Conservation (phyloP, 2,888 invertebrate species). For the Erebia epiphron region DNA sequence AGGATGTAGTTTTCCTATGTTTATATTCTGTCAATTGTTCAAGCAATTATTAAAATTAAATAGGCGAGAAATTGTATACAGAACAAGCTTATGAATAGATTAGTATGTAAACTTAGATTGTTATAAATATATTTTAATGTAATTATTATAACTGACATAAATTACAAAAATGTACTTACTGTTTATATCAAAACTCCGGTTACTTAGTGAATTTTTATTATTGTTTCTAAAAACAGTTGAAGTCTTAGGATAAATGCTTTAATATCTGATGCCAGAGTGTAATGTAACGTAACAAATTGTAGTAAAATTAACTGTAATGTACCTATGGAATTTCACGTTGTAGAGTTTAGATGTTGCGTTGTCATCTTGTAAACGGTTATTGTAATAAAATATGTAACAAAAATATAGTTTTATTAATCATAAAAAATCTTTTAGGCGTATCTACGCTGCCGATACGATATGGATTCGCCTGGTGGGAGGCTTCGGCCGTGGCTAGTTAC, state of each 20-base stretch:
- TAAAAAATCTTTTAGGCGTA: not conserved
- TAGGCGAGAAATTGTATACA: conserved; percentile 42
- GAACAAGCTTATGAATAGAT: conserved; percentile 53
- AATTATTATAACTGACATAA: conserved; percentile 27
- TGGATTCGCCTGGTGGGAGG: not conserved
- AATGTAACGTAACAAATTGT: conserved; percentile 11
- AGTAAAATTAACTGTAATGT: conserved; percentile 55
- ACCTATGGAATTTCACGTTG: conserved; percentile 46
- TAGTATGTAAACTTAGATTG: conserved; percentile 30
- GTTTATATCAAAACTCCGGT: conserved; percentile 68
- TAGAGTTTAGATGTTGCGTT: conserved; percentile 61
- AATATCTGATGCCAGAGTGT: conserved; percentile 16
- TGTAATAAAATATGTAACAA: conserved; percentile 59
- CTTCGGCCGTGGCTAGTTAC: not conserved
- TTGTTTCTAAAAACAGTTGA: not conserved
- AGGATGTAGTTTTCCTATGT: conserved; percentile 26
- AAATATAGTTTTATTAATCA: conserved; percentile 20
- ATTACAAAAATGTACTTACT: conserved; percentile 29
- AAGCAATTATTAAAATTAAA: conserved; percentile 30
- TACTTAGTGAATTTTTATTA: conserved; percentile 17
- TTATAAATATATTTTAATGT: conserved; percentile 15
- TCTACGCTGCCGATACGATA: too few relatives aligned
- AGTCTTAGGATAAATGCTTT: conserved; percentile 13
- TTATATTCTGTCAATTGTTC: conserved; percentile 37
- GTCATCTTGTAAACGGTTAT: conserved; percentile 41